A percentile compares a stretch with the other conserved stretches of the same genome.
phyloP scores from a whole-genome alignment of 1,140 invertebrate genomes.

The Drosophila nannoptera region DNA sequence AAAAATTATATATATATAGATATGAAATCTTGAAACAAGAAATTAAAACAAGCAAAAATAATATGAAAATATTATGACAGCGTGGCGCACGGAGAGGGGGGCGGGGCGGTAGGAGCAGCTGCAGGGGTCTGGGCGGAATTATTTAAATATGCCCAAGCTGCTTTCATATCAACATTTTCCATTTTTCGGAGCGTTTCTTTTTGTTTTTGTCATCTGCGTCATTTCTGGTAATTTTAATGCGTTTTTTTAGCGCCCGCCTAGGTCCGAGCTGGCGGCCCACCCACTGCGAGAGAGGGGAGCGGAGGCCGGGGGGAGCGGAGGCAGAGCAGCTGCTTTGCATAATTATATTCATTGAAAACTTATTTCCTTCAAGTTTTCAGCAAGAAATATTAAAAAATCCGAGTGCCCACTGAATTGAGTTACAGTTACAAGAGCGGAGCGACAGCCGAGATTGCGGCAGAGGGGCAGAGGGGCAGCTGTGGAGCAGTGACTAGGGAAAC shows the following conservation, averaged over 20 bases:
- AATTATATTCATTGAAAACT: constrained; percentile 78
- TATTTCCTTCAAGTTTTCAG: constrained; percentile 73
- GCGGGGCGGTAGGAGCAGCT: background rate
- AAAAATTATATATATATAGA: constrained; percentile 33
- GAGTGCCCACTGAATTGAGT: constrained; percentile 60
- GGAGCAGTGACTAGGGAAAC: background rate
- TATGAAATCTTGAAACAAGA: constrained; percentile 68
- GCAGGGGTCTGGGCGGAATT: constrained; percentile 43
- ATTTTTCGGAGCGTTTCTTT: constrained; percentile 29
- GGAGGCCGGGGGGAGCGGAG: background rate
- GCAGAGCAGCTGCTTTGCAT: constrained; percentile 61
- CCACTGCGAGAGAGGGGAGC: constrained; percentile 19
- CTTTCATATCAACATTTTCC: constrained; percentile 67
- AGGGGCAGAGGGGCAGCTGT: background rate
- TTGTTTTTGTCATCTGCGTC: constrained; percentile 30
- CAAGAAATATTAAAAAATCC: constrained; percentile 59
- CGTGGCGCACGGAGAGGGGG: constrained; percentile 7
- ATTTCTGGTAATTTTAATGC: constrained; percentile 44
- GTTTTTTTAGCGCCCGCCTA: constrained; percentile 48
- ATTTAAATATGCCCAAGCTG: constrained; percentile 72
- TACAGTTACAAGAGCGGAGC: constrained; percentile 45
- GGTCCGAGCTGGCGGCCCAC: constrained; percentile 48
- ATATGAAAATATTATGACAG: constrained; percentile 75
- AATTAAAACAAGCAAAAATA: constrained; percentile 75
- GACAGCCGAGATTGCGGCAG: constrained; percentile 18